phyloP scores from a whole-genome alignment of 2,888 invertebrate genomes.

The Corbicula japonica region DNA sequence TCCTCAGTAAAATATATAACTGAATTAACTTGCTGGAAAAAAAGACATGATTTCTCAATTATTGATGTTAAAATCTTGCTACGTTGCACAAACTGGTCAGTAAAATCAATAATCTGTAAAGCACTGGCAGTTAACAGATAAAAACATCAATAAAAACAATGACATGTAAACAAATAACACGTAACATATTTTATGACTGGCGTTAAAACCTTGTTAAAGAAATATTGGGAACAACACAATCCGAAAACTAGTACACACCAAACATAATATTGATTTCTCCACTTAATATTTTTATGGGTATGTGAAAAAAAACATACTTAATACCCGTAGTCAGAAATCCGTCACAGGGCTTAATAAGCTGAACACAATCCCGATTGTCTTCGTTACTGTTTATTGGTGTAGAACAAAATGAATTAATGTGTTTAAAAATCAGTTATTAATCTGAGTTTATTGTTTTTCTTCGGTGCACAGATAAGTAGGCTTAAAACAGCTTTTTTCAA shows the following conservation, averaged over 20 bases:
- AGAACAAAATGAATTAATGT: background rate
- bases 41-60: constrained; percentile 15
- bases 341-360: background rate
- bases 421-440: background rate
- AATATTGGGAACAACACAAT: constrained; percentile 23
- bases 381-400: background rate
- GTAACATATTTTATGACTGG: constrained; percentile 8
- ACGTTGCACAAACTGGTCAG: constrained; percentile 2
- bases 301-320: background rate
- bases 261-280: too few relatives aligned
- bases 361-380: background rate
- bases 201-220: constrained; percentile 24
- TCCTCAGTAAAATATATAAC: constrained; percentile 3
- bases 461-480: background rate
- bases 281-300: too few relatives aligned
- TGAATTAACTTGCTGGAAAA: background rate
- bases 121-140: constrained; percentile 19
- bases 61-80: background rate
- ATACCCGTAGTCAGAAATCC: background rate
- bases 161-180: constrained; percentile 21
- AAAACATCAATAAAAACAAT: constrained; percentile 33
- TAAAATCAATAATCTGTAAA: constrained; percentile 3
- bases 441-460: too few relatives aligned
- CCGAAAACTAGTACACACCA: too few relatives aligned
- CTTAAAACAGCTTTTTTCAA: background rate